A percentile compares a stretch with the other conserved stretches of the same genome.
These are phyloP conservation scores for Hyposoter dolosus DNA, from an alignment of 2,888 invertebrate species.

Conservation along the genomic window DNA sequence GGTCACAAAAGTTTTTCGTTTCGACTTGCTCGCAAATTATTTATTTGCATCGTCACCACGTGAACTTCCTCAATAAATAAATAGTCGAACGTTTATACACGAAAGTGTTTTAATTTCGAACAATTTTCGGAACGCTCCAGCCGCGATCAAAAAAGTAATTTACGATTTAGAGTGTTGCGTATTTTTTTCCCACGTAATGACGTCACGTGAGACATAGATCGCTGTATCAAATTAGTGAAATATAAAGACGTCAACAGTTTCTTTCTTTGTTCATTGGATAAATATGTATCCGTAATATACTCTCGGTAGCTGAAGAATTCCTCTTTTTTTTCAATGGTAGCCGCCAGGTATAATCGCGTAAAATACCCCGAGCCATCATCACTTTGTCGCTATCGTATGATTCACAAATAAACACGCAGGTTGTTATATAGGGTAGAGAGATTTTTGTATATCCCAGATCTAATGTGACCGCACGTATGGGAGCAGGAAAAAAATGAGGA, in stretches of 20 bases:
- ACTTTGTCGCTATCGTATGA: slow-evolving; percentile 39
- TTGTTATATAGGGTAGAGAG: background rate
- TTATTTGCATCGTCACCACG: background rate
- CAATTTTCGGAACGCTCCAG: background rate
- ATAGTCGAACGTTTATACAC: background rate
- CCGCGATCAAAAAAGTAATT: background rate
- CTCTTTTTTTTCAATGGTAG: slow-evolving; percentile 17
- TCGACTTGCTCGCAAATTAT: background rate
- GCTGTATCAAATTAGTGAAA: slow-evolving; percentile 50
- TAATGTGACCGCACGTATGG: slow-evolving; percentile 30
- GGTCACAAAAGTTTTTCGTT: too few species aligned
- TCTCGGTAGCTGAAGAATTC: slow-evolving; percentile 27
- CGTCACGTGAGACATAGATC: slow-evolving; percentile 24
- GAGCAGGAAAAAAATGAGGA: slow-evolving; percentile 39
- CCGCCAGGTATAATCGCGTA: slow-evolving; percentile 52
- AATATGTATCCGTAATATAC: slow-evolving; percentile 15
- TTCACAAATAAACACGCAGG: slow-evolving; percentile 32
- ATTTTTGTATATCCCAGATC: slow-evolving; percentile 29
- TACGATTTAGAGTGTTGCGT: background rate
- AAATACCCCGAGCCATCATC: slow-evolving; percentile 48
- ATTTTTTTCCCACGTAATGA: slow-evolving; percentile 61
- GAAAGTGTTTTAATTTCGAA: background rate
- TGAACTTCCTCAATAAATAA: background rate
- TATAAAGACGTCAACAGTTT: slow-evolving; percentile 60
- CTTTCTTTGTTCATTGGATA: slow-evolving; percentile 50